phyloP scores from a whole-genome alignment of 2,888 invertebrate genomes.

The Tetranychus truncatus region DNA sequence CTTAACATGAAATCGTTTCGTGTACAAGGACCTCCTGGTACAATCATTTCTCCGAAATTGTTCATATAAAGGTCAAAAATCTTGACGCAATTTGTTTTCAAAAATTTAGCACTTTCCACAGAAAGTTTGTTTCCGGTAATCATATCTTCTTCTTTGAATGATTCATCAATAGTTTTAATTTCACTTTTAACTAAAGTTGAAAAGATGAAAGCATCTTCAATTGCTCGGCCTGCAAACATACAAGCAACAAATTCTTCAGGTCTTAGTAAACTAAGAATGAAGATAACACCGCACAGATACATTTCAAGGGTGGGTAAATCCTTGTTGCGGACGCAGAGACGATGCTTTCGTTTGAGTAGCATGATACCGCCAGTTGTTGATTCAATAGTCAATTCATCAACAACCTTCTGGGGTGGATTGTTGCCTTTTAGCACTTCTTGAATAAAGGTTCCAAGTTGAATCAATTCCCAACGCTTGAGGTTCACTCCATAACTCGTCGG shows the following conservation, averaged over 20 bases:
- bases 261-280: not conserved
- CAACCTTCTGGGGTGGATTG: not conserved
- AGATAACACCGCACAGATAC: not conserved
- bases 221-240: too few species aligned
- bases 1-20: too few species aligned
- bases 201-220: not conserved
- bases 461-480: not conserved
- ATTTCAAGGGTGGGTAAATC: not conserved
- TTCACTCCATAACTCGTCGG: not conserved
- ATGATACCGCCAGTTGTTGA: not conserved
- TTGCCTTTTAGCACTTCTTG: not conserved
- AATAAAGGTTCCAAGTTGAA: not conserved
- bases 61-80: too few species aligned
- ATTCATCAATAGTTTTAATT: not conserved
- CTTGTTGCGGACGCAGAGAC: not conserved
- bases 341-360: not conserved
- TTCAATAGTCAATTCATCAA: not conserved
- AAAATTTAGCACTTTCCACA: not conserved
- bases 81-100: too few species aligned
- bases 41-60: too few species aligned
- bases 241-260: not conserved
- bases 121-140: not conserved
- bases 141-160: not conserved
- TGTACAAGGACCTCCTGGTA: too few species aligned
- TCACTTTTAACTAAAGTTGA: not conserved